Conservation (phyloP, 2,797 vertebrate genomes). For the Phalloptychus januarius region DNA sequence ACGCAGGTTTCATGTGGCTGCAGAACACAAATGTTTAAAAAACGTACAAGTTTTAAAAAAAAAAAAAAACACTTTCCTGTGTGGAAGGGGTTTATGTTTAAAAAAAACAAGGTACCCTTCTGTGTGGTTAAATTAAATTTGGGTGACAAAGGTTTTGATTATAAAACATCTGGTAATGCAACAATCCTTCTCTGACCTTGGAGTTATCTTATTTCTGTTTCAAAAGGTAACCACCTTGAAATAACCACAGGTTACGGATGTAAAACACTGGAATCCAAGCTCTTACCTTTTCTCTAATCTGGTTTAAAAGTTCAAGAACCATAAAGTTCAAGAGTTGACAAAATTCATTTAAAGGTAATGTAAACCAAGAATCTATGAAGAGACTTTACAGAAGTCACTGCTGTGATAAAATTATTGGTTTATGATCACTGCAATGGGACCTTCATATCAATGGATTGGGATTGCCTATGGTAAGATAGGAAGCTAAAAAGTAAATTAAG, state of each 20-base stretch:
- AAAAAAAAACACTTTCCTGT: not conserved
- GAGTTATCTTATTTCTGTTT: no score
- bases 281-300: no score
- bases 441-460: not conserved
- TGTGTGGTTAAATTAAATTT: not conserved
- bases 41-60: not conserved
- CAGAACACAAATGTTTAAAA: not conserved
- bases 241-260: no score
- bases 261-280: no score
- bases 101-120: not conserved
- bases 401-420: not conserved
- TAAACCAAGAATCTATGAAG: not conserved
- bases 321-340: no score
- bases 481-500: not conserved
- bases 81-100: not conserved
- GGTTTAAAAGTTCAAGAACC: no score
- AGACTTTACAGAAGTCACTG: not conserved
- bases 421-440: not conserved
- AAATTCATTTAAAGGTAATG: not conserved
- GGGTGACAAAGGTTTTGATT: not conserved
- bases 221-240: no score
- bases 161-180: no score
- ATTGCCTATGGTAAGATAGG: not conserved
- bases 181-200: no score
- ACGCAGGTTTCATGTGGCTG: not conserved